Evolutionary conservation across 2,797 vertebrate genomes (phyloP).

Genomic region (Sarcophilus harrisii): DNA sequence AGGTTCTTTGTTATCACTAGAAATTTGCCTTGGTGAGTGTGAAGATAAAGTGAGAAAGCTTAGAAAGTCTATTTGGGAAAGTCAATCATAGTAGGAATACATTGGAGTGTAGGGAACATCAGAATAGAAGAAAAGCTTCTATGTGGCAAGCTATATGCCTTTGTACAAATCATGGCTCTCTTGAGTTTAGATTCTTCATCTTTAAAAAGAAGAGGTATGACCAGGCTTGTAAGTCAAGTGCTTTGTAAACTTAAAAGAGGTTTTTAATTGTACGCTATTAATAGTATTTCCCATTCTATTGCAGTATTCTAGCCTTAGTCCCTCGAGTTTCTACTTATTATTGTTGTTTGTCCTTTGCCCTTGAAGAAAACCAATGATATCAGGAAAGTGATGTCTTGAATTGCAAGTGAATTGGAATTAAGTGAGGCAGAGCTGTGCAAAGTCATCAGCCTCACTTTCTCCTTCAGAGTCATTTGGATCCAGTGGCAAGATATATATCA

Average conservation of each 20-base stretch:
- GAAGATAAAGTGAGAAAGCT: background rate
- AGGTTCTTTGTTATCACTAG: background rate
- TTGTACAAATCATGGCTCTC: background rate
- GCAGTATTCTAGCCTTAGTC: too few relatives aligned
- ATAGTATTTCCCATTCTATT: too few relatives aligned
- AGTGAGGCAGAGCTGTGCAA: background rate
- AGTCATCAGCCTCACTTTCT: background rate
- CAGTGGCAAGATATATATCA: background rate
- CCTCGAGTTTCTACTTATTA: too few relatives aligned
- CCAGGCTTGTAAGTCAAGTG: constrained; percentile 42
- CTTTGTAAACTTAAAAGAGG: constrained; percentile 60
- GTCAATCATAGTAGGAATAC: background rate
- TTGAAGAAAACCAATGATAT: too few relatives aligned
- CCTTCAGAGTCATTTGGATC: background rate
- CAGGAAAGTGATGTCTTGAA: background rate
- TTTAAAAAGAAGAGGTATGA: background rate
- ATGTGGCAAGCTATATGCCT: background rate
- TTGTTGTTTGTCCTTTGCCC: too few relatives aligned
- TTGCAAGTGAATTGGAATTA: background rate
- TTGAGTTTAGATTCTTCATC: background rate
- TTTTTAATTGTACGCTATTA: constrained; percentile 62
- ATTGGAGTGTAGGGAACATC: background rate
- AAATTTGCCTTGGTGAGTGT: background rate
- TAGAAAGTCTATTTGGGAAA: background rate
- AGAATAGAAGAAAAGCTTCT: background rate